Percentiles rank a stretch among this genome's conserved stretches.
Conservation (phyloP, 2,888 invertebrate genomes). For the Phrixothrix hirtus region DNA sequence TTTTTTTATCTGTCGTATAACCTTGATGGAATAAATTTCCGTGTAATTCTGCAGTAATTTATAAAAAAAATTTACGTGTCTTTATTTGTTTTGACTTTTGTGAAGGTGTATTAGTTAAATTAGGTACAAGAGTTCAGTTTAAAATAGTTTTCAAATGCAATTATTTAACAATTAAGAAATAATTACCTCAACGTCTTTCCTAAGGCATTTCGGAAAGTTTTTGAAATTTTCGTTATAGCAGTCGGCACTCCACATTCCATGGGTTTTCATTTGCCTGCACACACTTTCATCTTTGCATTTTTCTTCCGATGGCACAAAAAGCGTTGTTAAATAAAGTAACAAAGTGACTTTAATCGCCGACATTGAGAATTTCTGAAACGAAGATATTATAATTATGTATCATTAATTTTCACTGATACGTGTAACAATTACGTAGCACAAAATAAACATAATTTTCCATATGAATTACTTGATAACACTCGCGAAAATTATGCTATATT, state of each 20-base stretch:
- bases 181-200: constrained; percentile 49
- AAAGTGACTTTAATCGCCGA: constrained; percentile 5
- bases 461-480: not conserved
- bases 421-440: constrained; percentile 2
- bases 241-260: constrained; percentile 48
- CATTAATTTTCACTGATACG: too few species aligned
- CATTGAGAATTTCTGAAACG: constrained; percentile 20
- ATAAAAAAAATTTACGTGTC: too few species aligned
- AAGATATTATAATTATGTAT: too few species aligned
- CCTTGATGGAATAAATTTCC: too few species aligned
- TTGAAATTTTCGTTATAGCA: constrained; percentile 47
- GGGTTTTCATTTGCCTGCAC: constrained; percentile 25
- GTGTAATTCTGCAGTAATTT: too few species aligned
- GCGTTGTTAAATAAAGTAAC: constrained; percentile 10
- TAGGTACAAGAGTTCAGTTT: too few species aligned
- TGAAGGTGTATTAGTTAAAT: too few species aligned
- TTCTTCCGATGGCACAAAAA: constrained; percentile 9
- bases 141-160: too few species aligned
- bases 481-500: not conserved
- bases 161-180: too few species aligned
- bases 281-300: constrained; percentile 19
- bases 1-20: too few species aligned
- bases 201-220: constrained; percentile 47
- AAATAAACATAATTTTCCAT: constrained; percentile 9
- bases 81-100: too few species aligned